A percentile compares a stretch with the other conserved stretches of the same genome.
Conservation (phyloP, 2,888 invertebrate genomes). For the Drosophila mayaguana region DNA sequence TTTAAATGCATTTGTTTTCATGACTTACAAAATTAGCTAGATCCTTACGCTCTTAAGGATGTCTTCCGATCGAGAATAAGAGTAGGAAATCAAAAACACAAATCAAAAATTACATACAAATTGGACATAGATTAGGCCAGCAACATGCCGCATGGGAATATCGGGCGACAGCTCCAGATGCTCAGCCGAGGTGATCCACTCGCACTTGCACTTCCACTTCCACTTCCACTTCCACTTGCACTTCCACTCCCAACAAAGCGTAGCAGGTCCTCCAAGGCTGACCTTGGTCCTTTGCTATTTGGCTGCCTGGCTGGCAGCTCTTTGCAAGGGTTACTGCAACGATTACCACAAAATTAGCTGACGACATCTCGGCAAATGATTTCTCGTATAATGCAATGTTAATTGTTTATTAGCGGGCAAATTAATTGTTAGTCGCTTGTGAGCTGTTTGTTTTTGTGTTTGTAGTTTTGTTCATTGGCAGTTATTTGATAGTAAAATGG, state of each 20-base stretch:
- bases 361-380: neutral
- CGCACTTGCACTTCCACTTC: neutral
- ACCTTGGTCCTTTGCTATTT: conserved; percentile 76
- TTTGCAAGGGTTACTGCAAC: conserved; percentile 83
- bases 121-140: conserved; percentile 72
- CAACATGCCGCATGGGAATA: conserved; percentile 47
- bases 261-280: conserved; percentile 54
- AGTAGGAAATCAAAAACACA: conserved; percentile 21
- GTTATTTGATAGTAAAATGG: conserved; percentile 57
- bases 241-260: neutral
- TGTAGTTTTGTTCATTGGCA: conserved; percentile 14
- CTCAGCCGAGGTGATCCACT: conserved; percentile 7
- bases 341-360: conserved; percentile 23
- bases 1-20: conserved; percentile 83
- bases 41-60: conserved; percentile 43
- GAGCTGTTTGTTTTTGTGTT: conserved; percentile 32
- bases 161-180: conserved; percentile 22
- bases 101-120: conserved; percentile 26
- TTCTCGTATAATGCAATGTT: conserved; percentile 30
- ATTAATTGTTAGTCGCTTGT: conserved; percentile 47
- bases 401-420: conserved; percentile 48
- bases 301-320: conserved; percentile 82
- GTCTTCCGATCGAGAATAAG: conserved; percentile 40
- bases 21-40: conserved; percentile 73
- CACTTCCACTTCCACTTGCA: neutral